Percentiles rank a stretch among this genome's conserved stretches.
Conservation (phyloP, 1,140 invertebrate species). For the Atta colombica region DNA sequence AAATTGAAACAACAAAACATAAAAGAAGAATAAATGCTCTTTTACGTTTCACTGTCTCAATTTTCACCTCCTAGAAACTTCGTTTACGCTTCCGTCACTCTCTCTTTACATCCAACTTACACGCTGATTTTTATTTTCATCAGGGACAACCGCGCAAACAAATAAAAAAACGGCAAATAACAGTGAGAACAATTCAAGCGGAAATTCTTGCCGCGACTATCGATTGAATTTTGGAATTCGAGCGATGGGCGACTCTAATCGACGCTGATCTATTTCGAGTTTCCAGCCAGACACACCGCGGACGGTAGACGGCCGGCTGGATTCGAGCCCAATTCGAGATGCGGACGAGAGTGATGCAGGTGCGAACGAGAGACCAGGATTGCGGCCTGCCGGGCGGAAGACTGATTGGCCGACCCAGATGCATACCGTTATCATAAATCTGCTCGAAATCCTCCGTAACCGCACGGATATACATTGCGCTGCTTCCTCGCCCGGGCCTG, state of each 20-base stretch:
- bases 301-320: not conserved
- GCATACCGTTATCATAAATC: conserved; percentile 69
- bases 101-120: too few species aligned
- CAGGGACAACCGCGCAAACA: not conserved
- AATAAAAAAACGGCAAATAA: not conserved
- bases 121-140: too few species aligned
- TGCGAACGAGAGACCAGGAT: conserved; percentile 61
- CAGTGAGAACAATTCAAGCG: not conserved
- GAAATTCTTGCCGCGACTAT: conserved; percentile 1
- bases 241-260: conserved; percentile 10
- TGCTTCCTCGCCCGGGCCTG: not conserved
- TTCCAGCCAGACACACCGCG: not conserved
- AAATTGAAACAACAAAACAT: too few species aligned
- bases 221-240: conserved; percentile 27
- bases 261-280: conserved; percentile 29
- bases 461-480: conserved; percentile 45
- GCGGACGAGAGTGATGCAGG: conserved; percentile 44
- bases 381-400: conserved; percentile 39
- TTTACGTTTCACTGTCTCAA: too few species aligned
- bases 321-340: conserved; percentile 47
- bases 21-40: too few species aligned
- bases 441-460: conserved; percentile 45
- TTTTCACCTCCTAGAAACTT: too few species aligned
- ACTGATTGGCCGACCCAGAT: conserved; percentile 66
- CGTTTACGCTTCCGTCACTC: too few species aligned